Evolutionary conservation across 1,140 invertebrate genomes (phyloP).

Genomic region (Harpegnathos saltator): DNA sequence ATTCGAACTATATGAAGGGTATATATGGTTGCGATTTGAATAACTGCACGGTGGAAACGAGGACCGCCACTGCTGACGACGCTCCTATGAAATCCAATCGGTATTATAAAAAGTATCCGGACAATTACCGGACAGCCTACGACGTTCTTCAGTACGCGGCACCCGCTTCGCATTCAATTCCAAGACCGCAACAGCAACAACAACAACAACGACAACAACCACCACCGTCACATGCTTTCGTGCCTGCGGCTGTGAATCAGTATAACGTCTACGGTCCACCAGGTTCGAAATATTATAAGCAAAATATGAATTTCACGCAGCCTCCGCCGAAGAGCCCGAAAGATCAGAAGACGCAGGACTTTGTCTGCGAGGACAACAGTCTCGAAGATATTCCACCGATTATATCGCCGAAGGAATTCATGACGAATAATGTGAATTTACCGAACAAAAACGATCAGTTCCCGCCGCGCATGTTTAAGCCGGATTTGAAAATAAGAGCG

Average conservation of each 20-base stretch:
- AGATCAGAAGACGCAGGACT: constrained; percentile 8
- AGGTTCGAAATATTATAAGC: constrained; percentile 2
- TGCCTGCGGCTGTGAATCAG: constrained; percentile 37
- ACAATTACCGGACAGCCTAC: constrained; percentile 16
- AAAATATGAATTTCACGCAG: not conserved
- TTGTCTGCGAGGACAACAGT: constrained; percentile 28
- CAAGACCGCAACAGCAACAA: constrained; percentile 3
- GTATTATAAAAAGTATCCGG: constrained; percentile 58
- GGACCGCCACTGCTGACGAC: constrained; percentile 22
- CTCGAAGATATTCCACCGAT: constrained; percentile 61
- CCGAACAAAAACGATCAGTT: constrained; percentile 23
- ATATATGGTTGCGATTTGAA: constrained; percentile 33
- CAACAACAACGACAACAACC: not conserved
- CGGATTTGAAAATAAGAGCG: not conserved
- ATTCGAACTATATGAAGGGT: constrained; percentile 41
- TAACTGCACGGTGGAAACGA: not conserved
- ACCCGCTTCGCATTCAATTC: constrained; percentile 29
- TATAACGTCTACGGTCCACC: constrained; percentile 11
- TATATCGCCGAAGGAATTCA: constrained; percentile 66
- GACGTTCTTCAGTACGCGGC: not conserved
- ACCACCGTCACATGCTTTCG: too few relatives aligned
- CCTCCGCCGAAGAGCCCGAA: not conserved
- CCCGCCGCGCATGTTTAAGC: constrained; percentile 2
- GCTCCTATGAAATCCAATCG: constrained; percentile 32
- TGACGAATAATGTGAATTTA: constrained; percentile 53